These are phyloP conservation scores for Lordiphosa mommai DNA, from an alignment of 1,140 invertebrate genomes.

Conservation along the genomic window DNA sequence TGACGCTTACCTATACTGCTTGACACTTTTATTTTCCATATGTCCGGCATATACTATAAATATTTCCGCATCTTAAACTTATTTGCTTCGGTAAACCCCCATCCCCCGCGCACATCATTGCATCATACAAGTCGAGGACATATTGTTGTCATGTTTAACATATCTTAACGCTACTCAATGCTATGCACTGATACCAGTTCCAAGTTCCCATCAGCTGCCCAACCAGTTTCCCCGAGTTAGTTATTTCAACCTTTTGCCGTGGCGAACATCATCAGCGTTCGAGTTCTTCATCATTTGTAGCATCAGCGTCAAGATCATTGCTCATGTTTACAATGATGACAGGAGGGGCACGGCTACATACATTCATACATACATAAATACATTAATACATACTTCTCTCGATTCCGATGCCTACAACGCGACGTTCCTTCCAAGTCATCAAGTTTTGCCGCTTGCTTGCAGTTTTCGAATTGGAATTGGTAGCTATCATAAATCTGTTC, in stretches of 20 bases:
- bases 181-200: constrained; percentile 47
- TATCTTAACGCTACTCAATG: constrained; percentile 74
- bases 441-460: constrained; percentile 10
- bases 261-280: constrained; percentile 56
- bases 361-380: no score
- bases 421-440: constrained; percentile 1
- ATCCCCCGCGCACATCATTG: constrained; percentile 22
- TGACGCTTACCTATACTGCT: no score
- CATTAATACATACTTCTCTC: no score
- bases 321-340: constrained; percentile 80
- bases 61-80: not conserved
- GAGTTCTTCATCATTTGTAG: constrained; percentile 80
- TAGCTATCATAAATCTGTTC: constrained; percentile 79
- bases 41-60: no score
- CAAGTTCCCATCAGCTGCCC: not conserved
- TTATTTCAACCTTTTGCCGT: constrained; percentile 27
- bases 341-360: constrained; percentile 8
- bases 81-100: constrained; percentile 1
- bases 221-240: not conserved
- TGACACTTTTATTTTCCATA: no score
- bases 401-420: not conserved
- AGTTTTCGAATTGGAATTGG: constrained; percentile 28
- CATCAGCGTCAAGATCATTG: constrained; percentile 80
- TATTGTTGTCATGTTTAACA: constrained; percentile 79
- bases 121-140: constrained; percentile 52